A percentile compares a stretch with the other conserved stretches of the same genome.
Conservation (phyloP, 2,888 invertebrate genomes). For the Metacarcinus magister region DNA sequence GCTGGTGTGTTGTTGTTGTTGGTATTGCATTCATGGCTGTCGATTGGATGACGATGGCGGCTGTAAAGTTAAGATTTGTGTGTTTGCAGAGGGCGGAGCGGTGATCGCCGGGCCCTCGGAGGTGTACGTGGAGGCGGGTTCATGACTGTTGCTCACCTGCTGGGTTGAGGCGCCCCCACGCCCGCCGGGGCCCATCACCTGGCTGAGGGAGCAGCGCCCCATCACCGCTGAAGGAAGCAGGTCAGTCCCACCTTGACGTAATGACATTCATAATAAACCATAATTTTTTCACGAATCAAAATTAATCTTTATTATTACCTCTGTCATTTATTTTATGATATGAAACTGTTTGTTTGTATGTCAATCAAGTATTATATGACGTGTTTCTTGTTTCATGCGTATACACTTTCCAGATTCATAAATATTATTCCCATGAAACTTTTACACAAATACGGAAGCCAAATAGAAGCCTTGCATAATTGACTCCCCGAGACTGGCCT, state of each 20-base stretch:
- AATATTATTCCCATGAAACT: neutral
- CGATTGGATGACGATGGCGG: too few relatives aligned
- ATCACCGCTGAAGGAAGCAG: slow-evolving; percentile 66
- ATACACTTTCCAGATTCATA: neutral
- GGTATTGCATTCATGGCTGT: too few relatives aligned
- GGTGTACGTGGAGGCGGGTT: slow-evolving; percentile 74
- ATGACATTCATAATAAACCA: neutral
- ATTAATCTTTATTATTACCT: slow-evolving; percentile 19
- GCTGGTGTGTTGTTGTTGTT: too few relatives aligned
- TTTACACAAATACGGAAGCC: neutral
- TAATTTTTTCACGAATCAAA: neutral
- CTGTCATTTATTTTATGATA: too few relatives aligned
- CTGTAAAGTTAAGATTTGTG: neutral
- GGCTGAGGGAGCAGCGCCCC: slow-evolving; percentile 68
- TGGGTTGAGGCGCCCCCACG: slow-evolving; percentile 76
- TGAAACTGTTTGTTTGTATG: neutral
- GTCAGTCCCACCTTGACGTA: neutral
- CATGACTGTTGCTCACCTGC: slow-evolving; percentile 76
- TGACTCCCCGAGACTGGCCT: neutral
- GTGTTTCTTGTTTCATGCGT: neutral
- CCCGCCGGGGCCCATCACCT: slow-evolving; percentile 75
- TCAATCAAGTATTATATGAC: neutral
- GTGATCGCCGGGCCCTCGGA: slow-evolving; percentile 73
- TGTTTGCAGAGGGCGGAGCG: slow-evolving; percentile 70
- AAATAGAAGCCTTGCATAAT: neutral